Evolutionary conservation across 35 echinoderm and acorn worm species (phyloP).

Genomic region (Ophiothrix spiculata): DNA sequence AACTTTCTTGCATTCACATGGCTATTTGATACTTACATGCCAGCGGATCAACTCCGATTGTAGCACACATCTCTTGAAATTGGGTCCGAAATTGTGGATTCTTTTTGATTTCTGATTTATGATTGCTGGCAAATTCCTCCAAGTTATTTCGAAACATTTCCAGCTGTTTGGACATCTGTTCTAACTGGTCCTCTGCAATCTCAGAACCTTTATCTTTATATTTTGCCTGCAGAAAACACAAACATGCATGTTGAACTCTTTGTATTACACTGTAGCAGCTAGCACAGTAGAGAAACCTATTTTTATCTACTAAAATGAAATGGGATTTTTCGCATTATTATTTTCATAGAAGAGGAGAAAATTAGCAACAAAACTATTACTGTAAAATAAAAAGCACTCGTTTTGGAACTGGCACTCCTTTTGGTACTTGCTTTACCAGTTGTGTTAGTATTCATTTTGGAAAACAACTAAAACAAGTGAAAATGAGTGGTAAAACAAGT

Average conservation of each 20-base stretch:
- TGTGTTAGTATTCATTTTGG: background rate
- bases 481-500: no score
- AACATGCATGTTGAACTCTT: background rate
- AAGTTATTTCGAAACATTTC: conserved; percentile 85
- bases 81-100: conserved; percentile 93
- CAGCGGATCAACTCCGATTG: conserved; percentile 94
- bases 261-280: background rate
- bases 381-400: no score
- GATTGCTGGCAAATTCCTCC: conserved; percentile 96
- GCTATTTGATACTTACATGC: conserved; percentile 63
- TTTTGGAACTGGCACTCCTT: no score
- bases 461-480: background rate
- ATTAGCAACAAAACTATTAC: background rate
- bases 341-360: background rate
- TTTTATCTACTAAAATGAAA: background rate
- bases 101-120: conserved; percentile 87
- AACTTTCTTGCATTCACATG: no score
- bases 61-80: conserved; percentile 96
- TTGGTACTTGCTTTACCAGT: background rate
- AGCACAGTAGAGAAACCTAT: background rate
- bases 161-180: conserved; percentile 89
- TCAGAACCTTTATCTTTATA: conserved; percentile 94
- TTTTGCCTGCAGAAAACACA: conserved; percentile 58
- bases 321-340: background rate
- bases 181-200: conserved; percentile 91